A percentile compares a stretch with the other conserved stretches of the same genome.
Evolutionary conservation across 2,797 vertebrate species (phyloP).

Genomic region (Megaceryle alcyon): DNA sequence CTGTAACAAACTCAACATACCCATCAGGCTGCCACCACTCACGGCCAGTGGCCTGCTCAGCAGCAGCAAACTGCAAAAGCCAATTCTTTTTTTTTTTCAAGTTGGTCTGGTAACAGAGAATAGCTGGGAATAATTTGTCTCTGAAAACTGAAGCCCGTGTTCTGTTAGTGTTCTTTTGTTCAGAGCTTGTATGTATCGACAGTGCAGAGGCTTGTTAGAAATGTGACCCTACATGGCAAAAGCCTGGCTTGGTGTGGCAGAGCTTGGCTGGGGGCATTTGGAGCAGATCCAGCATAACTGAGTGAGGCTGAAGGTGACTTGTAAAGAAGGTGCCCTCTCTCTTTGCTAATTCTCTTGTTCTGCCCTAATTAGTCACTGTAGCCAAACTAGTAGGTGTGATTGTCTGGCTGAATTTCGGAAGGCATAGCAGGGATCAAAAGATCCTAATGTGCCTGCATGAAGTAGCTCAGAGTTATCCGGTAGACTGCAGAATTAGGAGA

Average conservation of each 20-base stretch:
- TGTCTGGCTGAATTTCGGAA: not conserved
- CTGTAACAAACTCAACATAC: not conserved
- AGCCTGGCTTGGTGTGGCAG: not conserved
- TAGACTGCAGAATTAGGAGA: not conserved
- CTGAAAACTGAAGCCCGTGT: not conserved
- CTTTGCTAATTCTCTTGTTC: conserved; percentile 11
- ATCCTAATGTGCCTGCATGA: not conserved
- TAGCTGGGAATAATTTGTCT: not conserved
- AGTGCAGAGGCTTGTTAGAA: not conserved
- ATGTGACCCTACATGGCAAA: not conserved
- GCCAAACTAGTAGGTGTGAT: not conserved
- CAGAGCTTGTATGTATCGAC: not conserved
- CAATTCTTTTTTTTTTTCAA: not conserved
- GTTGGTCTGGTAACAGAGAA: conserved; percentile 36
- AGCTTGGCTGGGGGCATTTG: not conserved
- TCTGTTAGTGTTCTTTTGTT: not conserved
- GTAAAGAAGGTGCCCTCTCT: not conserved
- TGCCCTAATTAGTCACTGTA: not conserved
- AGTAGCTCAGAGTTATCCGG: not conserved
- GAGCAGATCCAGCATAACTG: not conserved
- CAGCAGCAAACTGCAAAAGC: not conserved
- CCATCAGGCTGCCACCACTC: not conserved
- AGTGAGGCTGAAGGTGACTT: conserved; percentile 32
- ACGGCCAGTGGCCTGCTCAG: not conserved
- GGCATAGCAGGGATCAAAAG: not conserved